Base-by-base conservation (phyloP, 2,113 vertebrate genomes). In the Scatophagus argus region DNA sequence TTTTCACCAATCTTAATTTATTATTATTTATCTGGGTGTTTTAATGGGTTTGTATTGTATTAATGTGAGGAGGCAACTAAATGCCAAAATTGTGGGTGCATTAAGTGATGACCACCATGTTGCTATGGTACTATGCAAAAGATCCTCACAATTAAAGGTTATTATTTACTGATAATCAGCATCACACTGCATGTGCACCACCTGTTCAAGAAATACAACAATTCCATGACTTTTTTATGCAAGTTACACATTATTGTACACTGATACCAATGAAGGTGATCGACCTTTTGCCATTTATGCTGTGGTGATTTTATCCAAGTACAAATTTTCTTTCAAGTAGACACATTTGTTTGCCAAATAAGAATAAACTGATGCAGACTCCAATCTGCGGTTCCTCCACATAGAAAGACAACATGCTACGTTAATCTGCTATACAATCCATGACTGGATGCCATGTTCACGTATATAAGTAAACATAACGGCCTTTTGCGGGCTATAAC, bases 111-210 rank as follows among this genome's bases (percentile, higher is more conserved):
- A n/a, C n/a, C n/a, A n/a, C n/a, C 36, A 16, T 49, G 51, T 63
- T 55, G 27, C 66, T 49, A 12, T 54, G 25, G 31, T n/a, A 51
- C n/a, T 58, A 25, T 64, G 41, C 8, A 44, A 47, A 2, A 32
- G 17, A 38, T 74, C 19, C 3, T n/a, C 3, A 63, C 85, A 83
- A 87, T 83, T 78, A 86, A 78, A 67, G 83, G 88, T 83, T 85
- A 74, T 29, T n/a, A 80, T 78, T 76, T 72, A 52, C 82, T 76
- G 82, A 75, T 13, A 21, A 23, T 62, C n/a, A 64, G 63, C 51
- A 34, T 29, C 54, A 44, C 29, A 54, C 19, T 7, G n/a, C n/a
- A n/a, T n/a, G n/a, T n/a, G n/a, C n/a, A n/a, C n/a, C n/a, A n/a
- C 29, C 10, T 74, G 25, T 59, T 31, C 9, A 66, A 51, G 54